Conservation (phyloP, 2,797 vertebrate genomes). For the Aselliscus stoliczkanus region DNA sequence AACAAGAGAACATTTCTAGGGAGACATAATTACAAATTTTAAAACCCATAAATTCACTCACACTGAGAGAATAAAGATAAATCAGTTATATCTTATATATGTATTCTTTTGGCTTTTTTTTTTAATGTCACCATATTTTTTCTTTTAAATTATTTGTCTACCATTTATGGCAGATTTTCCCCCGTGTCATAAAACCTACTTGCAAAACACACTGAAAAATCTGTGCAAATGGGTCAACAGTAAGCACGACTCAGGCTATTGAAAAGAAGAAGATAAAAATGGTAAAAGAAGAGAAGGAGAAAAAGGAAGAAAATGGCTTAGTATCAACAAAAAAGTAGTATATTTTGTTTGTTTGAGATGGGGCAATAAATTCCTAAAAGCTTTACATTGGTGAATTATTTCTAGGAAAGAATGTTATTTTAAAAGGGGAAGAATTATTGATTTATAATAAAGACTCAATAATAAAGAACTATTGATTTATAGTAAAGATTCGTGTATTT, state of each 20-base stretch:
- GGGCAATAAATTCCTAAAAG: background rate
- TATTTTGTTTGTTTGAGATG: background rate
- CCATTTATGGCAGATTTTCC: background rate
- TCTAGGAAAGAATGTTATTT: background rate
- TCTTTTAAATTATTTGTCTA: background rate
- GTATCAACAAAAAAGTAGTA: background rate
- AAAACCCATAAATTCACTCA: background rate
- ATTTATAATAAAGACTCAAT: constrained; percentile 2
- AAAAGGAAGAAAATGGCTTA: background rate
- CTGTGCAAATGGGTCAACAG: background rate
- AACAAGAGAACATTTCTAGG: background rate
- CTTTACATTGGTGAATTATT: background rate
- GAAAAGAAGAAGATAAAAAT: background rate
- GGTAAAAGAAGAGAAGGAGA: accelerated
- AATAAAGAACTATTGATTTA: constrained; percentile 1
- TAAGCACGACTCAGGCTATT: background rate
- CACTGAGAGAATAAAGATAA: background rate
- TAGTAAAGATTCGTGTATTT: background rate
- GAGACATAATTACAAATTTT: background rate
- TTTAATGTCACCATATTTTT: background rate
- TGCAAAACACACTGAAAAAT: background rate
- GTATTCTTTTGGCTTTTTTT: background rate
- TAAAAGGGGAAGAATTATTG: background rate
- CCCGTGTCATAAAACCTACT: background rate
- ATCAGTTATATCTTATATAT: background rate